Evolutionary conservation across 2,113 vertebrate genomes (phyloP).

Genomic region (Drymodes brunneopygia): DNA sequence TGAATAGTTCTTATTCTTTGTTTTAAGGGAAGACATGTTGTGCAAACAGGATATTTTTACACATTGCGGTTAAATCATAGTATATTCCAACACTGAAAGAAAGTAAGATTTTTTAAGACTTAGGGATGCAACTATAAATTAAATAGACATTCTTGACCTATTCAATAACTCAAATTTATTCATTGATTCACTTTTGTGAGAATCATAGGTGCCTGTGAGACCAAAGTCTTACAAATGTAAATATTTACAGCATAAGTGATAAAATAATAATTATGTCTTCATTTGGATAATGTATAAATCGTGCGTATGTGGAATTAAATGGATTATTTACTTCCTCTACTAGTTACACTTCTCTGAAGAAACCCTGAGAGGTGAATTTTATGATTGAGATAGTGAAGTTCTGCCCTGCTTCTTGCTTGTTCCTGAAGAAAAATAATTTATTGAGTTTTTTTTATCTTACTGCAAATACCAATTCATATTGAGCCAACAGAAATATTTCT

Average conservation of each 20-base stretch:
- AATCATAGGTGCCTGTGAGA: not conserved
- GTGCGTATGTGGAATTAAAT: not conserved
- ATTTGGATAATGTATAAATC: not conserved
- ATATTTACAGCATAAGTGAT: not conserved
- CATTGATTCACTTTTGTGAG: not conserved
- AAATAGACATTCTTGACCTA: not conserved
- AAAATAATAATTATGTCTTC: not conserved
- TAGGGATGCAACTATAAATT: not conserved
- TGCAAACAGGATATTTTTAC: not conserved
- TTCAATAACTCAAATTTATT: not conserved
- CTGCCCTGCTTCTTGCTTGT: not conserved
- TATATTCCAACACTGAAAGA: not conserved
- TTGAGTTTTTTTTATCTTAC: not conserved
- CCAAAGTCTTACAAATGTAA: not conserved
- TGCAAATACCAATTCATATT: not conserved
- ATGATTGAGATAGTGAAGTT: not conserved
- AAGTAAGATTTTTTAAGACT: not conserved
- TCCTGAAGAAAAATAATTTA: not conserved
- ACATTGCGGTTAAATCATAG: accelerated
- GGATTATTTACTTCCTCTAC: not conserved
- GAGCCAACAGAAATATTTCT: not conserved
- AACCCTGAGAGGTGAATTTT: not conserved
- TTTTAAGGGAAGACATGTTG: not conserved
- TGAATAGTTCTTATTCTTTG: not conserved
- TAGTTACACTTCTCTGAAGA: not conserved